Percentiles rank a stretch among this genome's conserved stretches.
Evolutionary conservation across 2,113 vertebrate species (phyloP).

Genomic region (Dicentrarchus labrax): DNA sequence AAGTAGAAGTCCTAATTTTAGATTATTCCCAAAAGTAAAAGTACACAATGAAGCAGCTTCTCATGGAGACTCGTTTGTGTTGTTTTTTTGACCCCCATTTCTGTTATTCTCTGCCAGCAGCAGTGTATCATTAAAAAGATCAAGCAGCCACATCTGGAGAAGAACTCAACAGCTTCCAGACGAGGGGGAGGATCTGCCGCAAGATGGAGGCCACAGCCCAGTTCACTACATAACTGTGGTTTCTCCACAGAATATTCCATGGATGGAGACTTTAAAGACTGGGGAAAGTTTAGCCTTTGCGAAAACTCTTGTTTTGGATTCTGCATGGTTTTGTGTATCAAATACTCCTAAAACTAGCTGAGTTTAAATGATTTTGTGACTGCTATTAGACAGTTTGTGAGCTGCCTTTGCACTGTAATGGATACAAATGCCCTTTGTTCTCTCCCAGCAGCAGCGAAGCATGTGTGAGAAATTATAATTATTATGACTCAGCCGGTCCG

Average conservation of each 20-base stretch:
- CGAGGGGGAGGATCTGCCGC: constrained; percentile 66
- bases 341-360: background rate
- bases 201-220: constrained; percentile 65
- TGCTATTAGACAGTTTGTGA: background rate
- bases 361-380: background rate
- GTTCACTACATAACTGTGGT: constrained; percentile 76
- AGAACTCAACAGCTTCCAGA: constrained; percentile 77
- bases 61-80: constrained; percentile 32
- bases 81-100: constrained; percentile 26
- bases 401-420: background rate
- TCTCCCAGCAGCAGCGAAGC: constrained; percentile 23
- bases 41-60: background rate
- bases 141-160: constrained; percentile 76
- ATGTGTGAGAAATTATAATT: constrained; percentile 23
- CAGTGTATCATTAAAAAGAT: constrained; percentile 61
- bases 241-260: constrained; percentile 49
- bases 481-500: constrained; percentile 40
- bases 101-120: constrained; percentile 37
- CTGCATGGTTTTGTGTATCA: background rate
- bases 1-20: background rate
- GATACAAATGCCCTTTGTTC: constrained; percentile 16
- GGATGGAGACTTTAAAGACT: background rate
- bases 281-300: constrained; percentile 9
- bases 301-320: constrained; percentile 1
- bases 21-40: background rate